Percentiles rank a stretch among this genome's conserved stretches.
Conservation (phyloP, 1,140 invertebrate genomes). For the Alviniconcha marisindica region DNA sequence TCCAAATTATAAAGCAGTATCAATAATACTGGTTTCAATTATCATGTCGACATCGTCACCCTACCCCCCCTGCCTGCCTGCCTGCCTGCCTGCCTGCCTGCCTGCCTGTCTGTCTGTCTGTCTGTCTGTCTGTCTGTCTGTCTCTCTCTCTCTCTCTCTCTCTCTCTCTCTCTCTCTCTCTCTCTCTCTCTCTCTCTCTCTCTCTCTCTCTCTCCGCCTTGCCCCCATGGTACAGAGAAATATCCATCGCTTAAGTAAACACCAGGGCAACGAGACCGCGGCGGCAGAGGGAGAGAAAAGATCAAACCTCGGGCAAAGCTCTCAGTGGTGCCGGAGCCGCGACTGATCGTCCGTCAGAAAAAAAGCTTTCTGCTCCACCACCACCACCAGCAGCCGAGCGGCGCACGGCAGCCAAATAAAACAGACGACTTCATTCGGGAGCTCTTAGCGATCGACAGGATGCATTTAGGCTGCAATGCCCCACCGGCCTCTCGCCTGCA, state of each 20-base stretch:
- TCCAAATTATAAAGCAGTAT: no score
- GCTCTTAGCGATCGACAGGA: neutral
- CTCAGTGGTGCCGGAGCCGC: neutral
- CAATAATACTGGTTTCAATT: no score
- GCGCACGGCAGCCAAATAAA: no score
- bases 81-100: no score
- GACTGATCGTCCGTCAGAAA: no score
- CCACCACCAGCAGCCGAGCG: no score
- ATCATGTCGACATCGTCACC: no score
- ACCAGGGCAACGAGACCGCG: neutral
- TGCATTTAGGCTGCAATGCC: constrained; percentile 33
- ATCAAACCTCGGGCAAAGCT: neutral
- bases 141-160: neutral
- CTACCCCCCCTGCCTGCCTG: no score
- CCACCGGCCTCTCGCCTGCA: constrained; percentile 4
- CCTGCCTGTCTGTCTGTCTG: no score
- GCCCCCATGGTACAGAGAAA: constrained; percentile 5
- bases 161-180: neutral
- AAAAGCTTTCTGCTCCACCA: no score
- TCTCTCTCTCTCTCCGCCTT: neutral
- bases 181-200: neutral
- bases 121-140: neutral
- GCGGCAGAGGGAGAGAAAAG: neutral
- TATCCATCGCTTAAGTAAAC: neutral
- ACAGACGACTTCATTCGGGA: neutral